phyloP scores from a whole-genome alignment of 2,888 invertebrate genomes.

The Drosophila helvetica region DNA sequence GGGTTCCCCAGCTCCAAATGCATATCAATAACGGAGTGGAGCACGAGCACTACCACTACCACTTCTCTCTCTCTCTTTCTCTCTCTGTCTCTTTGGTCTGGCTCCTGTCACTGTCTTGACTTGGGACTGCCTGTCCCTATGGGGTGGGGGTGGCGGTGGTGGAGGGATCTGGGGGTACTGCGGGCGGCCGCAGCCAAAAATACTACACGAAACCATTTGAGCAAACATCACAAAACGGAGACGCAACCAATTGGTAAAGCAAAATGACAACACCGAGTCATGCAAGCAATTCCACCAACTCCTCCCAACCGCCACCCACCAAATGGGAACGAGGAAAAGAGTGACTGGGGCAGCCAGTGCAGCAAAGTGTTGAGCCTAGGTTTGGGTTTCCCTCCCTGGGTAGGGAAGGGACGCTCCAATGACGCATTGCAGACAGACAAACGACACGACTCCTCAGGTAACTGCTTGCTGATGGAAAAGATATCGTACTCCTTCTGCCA shows the following conservation, averaged over 20 bases:
- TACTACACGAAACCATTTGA: slow-evolving; percentile 48
- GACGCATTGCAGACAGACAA: slow-evolving; percentile 51
- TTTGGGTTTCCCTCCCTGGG: slow-evolving; percentile 19
- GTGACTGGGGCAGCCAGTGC: slow-evolving; percentile 18
- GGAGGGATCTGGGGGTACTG: slow-evolving; percentile 14
- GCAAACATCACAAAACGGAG: slow-evolving; percentile 45
- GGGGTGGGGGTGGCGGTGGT: not conserved
- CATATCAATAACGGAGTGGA: slow-evolving; percentile 39
- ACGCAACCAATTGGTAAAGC: slow-evolving; percentile 54
- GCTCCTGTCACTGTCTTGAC: slow-evolving; percentile 50
- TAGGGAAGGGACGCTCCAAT: slow-evolving; percentile 24
- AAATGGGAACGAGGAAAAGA: slow-evolving; percentile 7
- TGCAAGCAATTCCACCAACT: slow-evolving; percentile 31
- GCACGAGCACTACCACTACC: slow-evolving; percentile 2
- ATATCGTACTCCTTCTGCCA: not conserved
- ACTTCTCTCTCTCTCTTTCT: not conserved
- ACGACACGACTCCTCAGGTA: slow-evolving; percentile 29
- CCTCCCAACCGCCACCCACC: not conserved
- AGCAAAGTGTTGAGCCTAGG: slow-evolving; percentile 22
- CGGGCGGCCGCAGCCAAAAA: slow-evolving; percentile 50
- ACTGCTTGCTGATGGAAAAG: slow-evolving; percentile 9
- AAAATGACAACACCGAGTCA: slow-evolving; percentile 48
- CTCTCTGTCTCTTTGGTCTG: slow-evolving; percentile 10
- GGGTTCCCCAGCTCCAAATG: slow-evolving; percentile 39
- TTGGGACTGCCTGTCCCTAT: slow-evolving; percentile 11